phyloP scores from a whole-genome alignment of 2,113 vertebrate genomes.

The Calonectris borealis region DNA sequence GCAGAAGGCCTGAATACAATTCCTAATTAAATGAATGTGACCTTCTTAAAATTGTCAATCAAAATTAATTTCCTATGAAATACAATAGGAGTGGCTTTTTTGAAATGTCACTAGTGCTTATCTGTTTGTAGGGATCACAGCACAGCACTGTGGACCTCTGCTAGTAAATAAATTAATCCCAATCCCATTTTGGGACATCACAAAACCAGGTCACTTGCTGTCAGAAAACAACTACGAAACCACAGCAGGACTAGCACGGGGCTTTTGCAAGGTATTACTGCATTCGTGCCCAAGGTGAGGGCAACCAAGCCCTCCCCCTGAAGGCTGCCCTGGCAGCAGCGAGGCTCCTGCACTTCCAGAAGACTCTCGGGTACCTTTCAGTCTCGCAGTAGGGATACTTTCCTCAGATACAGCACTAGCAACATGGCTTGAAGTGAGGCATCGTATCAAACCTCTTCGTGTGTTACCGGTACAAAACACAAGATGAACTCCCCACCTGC shows the following conservation, averaged over 20 bases:
- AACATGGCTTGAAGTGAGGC: neutral
- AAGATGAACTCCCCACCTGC: neutral
- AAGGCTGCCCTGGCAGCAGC: neutral
- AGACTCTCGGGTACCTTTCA: neutral
- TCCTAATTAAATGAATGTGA: neutral
- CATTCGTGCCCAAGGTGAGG: neutral
- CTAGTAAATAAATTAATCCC: neutral
- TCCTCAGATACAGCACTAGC: neutral
- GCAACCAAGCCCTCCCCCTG: neutral
- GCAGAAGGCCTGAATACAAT: neutral
- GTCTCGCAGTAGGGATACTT: too few species aligned
- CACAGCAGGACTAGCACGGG: neutral
- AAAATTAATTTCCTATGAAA: neutral
- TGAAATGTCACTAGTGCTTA: neutral
- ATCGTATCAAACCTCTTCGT: neutral
- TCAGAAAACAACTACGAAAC: neutral
- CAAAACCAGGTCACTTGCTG: neutral
- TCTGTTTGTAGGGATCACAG: neutral
- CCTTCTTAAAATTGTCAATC: constrained; percentile 3
- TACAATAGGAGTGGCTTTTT: neutral
- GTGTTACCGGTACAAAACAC: neutral
- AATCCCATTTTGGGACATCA: neutral
- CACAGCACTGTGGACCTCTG: neutral
- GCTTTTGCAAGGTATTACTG: neutral
- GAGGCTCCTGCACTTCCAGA: neutral